Evolutionary conservation across 2,888 invertebrate genomes (phyloP).

Genomic region (Lycia hirtaria): DNA sequence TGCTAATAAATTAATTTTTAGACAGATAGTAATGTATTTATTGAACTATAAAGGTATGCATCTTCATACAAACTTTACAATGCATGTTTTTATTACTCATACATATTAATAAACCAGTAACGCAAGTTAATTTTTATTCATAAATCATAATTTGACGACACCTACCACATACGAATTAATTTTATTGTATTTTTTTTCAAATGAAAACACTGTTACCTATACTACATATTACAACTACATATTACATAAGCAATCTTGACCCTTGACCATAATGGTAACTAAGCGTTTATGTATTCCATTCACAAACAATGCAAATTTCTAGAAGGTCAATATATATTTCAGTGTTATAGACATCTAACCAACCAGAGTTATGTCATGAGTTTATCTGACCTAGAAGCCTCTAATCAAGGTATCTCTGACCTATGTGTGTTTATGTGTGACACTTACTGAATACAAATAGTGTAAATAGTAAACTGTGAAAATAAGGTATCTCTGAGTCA

Average conservation of each 20-base stretch:
- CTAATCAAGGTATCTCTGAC: constrained; percentile 16
- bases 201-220: neutral
- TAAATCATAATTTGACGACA: constrained; percentile 17
- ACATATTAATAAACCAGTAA: neutral
- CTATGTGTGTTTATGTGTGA: constrained; percentile 5
- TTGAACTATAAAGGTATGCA: neutral
- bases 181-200: constrained; percentile 11
- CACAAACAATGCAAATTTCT: constrained; percentile 42
- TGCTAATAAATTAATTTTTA: too few relatives aligned
- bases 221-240: neutral
- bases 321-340: constrained; percentile 47
- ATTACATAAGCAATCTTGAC: constrained; percentile 44
- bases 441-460: neutral
- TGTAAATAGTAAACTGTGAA: too few relatives aligned
- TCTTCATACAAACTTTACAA: neutral
- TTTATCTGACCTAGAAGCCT: constrained; percentile 29
- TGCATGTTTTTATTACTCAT: constrained; percentile 1
- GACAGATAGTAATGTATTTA: neutral
- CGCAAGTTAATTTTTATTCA: constrained; percentile 12
- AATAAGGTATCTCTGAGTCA: too few relatives aligned
- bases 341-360: constrained; percentile 41
- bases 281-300: constrained; percentile 45
- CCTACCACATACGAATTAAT: constrained; percentile 16
- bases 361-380: constrained; percentile 42
- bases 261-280: constrained; percentile 46